Evolutionary conservation across 2,797 vertebrate genomes (phyloP), one percentile per base, ranked within the genome.

Genomic region (Natrix natrix): DNA sequence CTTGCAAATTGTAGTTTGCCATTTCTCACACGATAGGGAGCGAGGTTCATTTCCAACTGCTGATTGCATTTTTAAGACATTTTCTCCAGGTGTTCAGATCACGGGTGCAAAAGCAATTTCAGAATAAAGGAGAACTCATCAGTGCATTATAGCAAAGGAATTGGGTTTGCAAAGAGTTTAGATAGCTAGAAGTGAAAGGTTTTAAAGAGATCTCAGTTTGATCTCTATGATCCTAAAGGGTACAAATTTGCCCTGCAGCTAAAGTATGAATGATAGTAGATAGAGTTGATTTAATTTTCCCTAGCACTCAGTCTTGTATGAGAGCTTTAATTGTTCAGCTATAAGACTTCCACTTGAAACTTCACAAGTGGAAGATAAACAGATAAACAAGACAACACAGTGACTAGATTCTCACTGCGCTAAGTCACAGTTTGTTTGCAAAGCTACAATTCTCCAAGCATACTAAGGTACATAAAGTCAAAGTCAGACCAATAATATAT

Each of bases 271-370:
- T 86, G 88, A 54, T 37, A 37, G 48, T 48, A 66, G 32, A 94
- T 92, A 93, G 14, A 5, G 90, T 12, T 59, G 12, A 54, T 28
- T 1, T 26, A 43, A 16, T 55, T 94, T 60, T 0, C 20, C 69
- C 88, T 55, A 2, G 2, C 59, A 63, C 55, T 92, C 10, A 0
- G 4, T 13, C 91, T 1, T 0, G 91, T 91, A 37, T 20, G 54
- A 17, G 57, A 13, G 0, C 0, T 74, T 93, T 86, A 60, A 52
- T 57, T 20, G n/a, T 78, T 88, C 69, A 13, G 66, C 86, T 92
- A 52, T 87, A 54, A 0, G 0, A 20, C 89, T 94, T 91, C 94
- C 89, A 92, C 94, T 93, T 95, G 93, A 92, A 48, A 17, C 32
- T 0, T 7, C 61, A 56, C 90, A 90, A 93, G 88, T 28, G 32